Percentiles rank a stretch among this genome's conserved stretches.
These are phyloP conservation scores for Nebria brevicollis DNA, from an alignment of 2,888 invertebrate genomes.

Conservation along the genomic window DNA sequence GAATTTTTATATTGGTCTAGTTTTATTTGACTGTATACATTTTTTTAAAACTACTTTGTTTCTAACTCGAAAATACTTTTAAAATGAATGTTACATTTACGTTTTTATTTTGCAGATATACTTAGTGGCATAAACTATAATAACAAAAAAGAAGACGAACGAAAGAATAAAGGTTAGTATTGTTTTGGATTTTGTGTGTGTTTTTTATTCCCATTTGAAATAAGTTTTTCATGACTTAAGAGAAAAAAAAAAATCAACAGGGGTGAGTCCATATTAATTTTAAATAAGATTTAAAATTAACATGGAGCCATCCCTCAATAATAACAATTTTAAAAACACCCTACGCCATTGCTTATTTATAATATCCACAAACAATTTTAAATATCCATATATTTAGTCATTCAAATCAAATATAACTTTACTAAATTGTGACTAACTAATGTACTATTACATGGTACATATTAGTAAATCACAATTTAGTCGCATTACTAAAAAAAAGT, in stretches of 20 bases:
- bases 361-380: not conserved
- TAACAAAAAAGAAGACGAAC: conserved; percentile 79
- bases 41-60: too few relatives aligned
- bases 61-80: too few relatives aligned
- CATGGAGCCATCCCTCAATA: not conserved
- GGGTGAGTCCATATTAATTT: not conserved
- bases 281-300: not conserved
- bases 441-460: too few relatives aligned
- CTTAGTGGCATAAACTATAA: conserved; percentile 80
- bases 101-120: conserved; percentile 71
- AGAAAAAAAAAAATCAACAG: not conserved
- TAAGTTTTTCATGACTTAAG: too few relatives aligned
- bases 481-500: too few relatives aligned
- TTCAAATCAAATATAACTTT: too few relatives aligned
- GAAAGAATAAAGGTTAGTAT: conserved; percentile 77
- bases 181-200: not conserved
- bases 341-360: not conserved
- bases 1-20: not conserved
- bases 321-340: not conserved
- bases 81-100: not conserved
- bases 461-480: too few relatives aligned
- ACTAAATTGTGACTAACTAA: too few relatives aligned
- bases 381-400: too few relatives aligned
- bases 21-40: not conserved
- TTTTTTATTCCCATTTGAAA: not conserved